Percentiles rank a stretch among this genome's conserved stretches.
Evolutionary conservation across 1,140 invertebrate genomes (phyloP).

Genomic region (Scaptodrosophila lebanonensis): DNA sequence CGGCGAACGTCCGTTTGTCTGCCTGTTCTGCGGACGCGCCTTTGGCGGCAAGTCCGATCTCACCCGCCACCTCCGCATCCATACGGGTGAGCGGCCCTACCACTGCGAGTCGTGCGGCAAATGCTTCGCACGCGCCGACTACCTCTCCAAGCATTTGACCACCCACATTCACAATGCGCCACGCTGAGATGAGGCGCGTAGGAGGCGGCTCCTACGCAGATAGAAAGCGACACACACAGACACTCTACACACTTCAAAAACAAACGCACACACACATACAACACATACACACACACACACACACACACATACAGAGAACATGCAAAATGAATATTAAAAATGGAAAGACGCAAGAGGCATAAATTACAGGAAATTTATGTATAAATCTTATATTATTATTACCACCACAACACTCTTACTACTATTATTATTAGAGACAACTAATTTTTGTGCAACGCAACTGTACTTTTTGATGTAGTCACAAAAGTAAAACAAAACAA

Average conservation of each 20-base stretch:
- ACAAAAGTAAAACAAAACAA: too few relatives aligned
- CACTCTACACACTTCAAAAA: neutral
- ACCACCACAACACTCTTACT: constrained; percentile 8
- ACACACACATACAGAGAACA: constrained; percentile 8
- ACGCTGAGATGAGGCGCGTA: constrained; percentile 78
- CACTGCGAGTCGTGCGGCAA: constrained; percentile 94
- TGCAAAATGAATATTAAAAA: constrained; percentile 9
- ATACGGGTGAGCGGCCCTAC: constrained; percentile 88
- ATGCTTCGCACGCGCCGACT: constrained; percentile 92
- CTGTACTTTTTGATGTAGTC: neutral
- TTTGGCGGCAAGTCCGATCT: constrained; percentile 92
- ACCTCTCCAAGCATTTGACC: constrained; percentile 92
- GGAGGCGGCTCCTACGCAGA: constrained; percentile 77
- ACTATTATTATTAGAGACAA: constrained; percentile 36
- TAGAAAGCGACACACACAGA: constrained; percentile 43
- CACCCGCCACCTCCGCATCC: constrained; percentile 89
- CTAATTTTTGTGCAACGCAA: neutral
- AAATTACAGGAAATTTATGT: constrained; percentile 63
- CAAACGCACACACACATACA: constrained; percentile 14
- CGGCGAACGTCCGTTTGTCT: constrained; percentile 91
- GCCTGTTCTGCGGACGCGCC: constrained; percentile 89
- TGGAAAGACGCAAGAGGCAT: constrained; percentile 38
- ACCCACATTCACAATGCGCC: constrained; percentile 89
- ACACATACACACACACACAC: constrained; percentile 20
- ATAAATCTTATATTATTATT: constrained; percentile 42